Evolutionary conservation across 2,797 vertebrate species (phyloP).

Genomic region (Sebastes diploproa): DNA sequence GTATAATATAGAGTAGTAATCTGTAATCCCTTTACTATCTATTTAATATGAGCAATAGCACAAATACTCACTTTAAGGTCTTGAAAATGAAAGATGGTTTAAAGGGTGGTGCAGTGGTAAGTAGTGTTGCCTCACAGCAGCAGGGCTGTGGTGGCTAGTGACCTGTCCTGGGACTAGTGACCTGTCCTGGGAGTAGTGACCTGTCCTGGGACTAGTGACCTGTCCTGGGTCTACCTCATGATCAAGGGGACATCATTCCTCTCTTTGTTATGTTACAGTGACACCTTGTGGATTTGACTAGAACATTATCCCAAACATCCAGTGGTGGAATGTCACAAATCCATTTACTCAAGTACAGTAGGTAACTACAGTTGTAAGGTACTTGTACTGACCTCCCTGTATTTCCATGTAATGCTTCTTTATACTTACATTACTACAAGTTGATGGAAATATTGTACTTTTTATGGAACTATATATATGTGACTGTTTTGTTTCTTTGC

Average conservation of each 20-base stretch:
- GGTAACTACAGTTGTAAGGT: background rate
- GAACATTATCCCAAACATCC: background rate
- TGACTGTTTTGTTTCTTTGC: background rate
- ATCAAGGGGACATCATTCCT: background rate
- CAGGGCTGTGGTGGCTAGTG: too few relatives aligned
- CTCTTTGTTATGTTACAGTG: background rate
- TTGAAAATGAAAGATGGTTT: background rate
- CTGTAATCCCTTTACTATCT: background rate
- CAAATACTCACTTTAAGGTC: background rate
- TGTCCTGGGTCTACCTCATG: background rate
- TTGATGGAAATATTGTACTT: background rate
- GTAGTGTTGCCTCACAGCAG: background rate
- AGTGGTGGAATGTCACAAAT: background rate
- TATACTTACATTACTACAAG: background rate
- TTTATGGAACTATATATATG: background rate
- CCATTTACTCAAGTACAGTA: background rate
- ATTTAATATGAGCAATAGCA: background rate
- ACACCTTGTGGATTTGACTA: background rate
- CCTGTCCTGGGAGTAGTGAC: too few relatives aligned
- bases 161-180: background rate
- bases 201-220: too few relatives aligned
- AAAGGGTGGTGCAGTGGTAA: background rate
- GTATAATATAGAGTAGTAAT: background rate
- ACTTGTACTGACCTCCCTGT: background rate
- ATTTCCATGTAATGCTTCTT: background rate